Evolutionary conservation across 2,797 vertebrate genomes (phyloP).

Genomic region (Oophaga sylvatica): DNA sequence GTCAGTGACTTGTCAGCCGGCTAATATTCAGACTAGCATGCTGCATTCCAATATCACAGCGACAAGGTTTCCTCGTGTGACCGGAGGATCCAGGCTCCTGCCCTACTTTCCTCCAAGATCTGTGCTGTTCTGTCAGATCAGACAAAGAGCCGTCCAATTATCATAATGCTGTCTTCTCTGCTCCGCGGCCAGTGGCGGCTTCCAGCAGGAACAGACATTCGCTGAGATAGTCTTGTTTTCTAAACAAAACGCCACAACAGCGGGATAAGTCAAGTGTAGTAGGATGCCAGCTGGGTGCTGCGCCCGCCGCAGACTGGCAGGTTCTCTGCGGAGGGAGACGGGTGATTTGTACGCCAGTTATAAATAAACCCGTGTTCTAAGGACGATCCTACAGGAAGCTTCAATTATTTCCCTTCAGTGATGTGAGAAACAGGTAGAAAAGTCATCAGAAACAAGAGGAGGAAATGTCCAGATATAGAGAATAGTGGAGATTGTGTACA

Average conservation of each 20-base stretch:
- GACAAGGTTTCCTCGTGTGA: constrained; percentile 1
- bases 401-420: constrained; percentile 15
- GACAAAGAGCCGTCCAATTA: constrained; percentile 55
- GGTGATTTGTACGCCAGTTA: background rate
- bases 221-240: constrained; percentile 44
- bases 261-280: constrained; percentile 22
- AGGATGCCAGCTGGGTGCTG: background rate
- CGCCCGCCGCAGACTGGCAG: constrained; percentile 10
- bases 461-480: background rate
- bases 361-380: background rate
- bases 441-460: too few species aligned
- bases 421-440: background rate
- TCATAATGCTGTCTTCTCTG: constrained; percentile 51
- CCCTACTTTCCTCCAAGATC: constrained; percentile 29
- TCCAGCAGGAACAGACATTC: constrained; percentile 49
- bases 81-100: constrained; percentile 8
- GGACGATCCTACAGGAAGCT: background rate
- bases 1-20: constrained; percentile 34
- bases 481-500: background rate
- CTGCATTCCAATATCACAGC: constrained; percentile 1
- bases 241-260: constrained; percentile 14
- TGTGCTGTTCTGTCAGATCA: constrained; percentile 38
- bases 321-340: background rate
- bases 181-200: constrained; percentile 18
- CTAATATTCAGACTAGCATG: background rate